A percentile compares a stretch with the other conserved stretches of the same genome.
phyloP scores from a whole-genome alignment of 2,797 vertebrate species.

The Alauda arvensis region DNA sequence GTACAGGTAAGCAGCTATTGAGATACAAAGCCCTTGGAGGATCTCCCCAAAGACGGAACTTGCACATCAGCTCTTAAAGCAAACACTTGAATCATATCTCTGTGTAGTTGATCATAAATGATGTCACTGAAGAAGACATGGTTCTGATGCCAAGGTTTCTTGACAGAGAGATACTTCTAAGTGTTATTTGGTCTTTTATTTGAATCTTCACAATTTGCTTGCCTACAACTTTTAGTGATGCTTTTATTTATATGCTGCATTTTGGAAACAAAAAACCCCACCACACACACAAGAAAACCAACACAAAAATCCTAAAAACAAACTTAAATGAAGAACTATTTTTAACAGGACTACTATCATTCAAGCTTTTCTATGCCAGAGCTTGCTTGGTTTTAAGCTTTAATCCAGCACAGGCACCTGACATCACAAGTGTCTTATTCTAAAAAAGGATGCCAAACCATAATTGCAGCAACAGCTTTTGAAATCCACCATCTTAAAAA shows the following conservation, averaged over 20 bases:
- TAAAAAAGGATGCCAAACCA: neutral
- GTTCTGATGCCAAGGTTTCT: neutral
- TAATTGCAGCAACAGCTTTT: neutral
- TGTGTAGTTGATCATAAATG: neutral
- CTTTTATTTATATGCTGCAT: neutral
- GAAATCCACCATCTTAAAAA: neutral
- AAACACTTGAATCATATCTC: neutral
- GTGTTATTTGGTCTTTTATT: neutral
- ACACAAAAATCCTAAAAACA: neutral
- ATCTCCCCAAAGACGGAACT: neutral
- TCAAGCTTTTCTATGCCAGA: neutral
- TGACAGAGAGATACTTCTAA: neutral
- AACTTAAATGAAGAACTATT: neutral
- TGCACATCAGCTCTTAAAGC: neutral
- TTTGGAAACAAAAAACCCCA: neutral
- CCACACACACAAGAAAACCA: neutral
- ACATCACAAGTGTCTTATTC: neutral
- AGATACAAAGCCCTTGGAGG: neutral
- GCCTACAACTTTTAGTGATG: neutral
- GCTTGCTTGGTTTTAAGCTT: neutral
- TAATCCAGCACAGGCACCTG: neutral
- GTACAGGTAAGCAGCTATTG: neutral
- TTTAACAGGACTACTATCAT: neutral
- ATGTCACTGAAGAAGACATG: neutral
- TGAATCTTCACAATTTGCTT: neutral